phyloP scores from a whole-genome alignment of 2,113 vertebrate genomes.

The Varanus salvator region DNA sequence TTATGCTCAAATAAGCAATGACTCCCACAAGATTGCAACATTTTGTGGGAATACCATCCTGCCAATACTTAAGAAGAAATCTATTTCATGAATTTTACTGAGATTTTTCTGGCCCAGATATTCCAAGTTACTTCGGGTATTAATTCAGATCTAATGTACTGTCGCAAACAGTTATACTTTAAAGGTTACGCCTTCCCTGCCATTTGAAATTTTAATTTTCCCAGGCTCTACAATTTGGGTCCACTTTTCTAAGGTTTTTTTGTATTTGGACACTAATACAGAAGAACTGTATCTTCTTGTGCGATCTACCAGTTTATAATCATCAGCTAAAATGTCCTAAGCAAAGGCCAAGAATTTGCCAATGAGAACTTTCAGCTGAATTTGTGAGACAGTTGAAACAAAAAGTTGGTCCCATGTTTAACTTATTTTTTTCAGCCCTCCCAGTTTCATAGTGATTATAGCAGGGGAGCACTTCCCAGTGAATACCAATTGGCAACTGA shows the following conservation, averaged over 20 bases:
- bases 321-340: neutral
- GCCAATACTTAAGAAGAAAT: constrained; percentile 48
- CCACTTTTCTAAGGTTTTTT: neutral
- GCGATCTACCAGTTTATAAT: neutral
- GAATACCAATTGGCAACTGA: neutral
- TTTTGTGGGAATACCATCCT: constrained; percentile 61
- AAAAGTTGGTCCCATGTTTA: neutral
- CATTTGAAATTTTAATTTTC: neutral
- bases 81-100: constrained; percentile 13
- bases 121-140: neutral
- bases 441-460: neutral
- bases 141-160: neutral
- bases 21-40: constrained; percentile 43
- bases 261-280: constrained; percentile 8
- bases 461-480: neutral
- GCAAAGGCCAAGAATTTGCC: neutral
- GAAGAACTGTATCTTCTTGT: neutral
- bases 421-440: neutral
- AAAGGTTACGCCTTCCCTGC: neutral
- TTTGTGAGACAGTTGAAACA: neutral
- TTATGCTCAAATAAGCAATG: neutral
- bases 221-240: neutral
- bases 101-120: neutral
- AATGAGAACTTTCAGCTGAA: neutral
- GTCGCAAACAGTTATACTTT: neutral